Conservation (phyloP, 2,888 invertebrate species). For the Thereva unica region DNA sequence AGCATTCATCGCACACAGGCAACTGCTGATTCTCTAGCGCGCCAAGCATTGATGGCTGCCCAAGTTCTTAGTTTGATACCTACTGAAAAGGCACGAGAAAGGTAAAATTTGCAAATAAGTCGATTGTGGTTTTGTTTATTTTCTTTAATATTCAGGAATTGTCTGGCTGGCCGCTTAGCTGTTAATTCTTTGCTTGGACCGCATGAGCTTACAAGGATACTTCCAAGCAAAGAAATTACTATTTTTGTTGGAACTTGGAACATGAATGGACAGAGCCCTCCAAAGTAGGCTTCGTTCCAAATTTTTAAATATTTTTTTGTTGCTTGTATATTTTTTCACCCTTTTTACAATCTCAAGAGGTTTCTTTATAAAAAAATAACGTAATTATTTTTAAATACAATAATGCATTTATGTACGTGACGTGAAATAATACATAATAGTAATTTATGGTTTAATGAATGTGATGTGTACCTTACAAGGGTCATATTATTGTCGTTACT, state of each 20-base stretch:
- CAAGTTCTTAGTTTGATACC: conserved; percentile 82
- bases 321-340: no score
- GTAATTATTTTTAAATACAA: no score
- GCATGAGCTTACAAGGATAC: conserved; percentile 81
- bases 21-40: conserved; percentile 68
- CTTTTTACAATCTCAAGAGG: no score
- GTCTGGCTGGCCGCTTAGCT: conserved; percentile 77
- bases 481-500: no score
- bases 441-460: no score
- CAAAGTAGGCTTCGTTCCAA: conserved; percentile 64
- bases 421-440: no score
- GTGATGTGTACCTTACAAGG: no score
- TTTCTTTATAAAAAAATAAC: no score
- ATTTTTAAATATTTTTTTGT: no score
- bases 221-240: conserved; percentile 82
- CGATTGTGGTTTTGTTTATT: not conserved
- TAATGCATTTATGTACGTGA: no score
- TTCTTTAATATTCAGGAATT: conserved; percentile 63
- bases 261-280: conserved; percentile 89
- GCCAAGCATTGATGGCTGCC: conserved; percentile 73
- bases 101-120: conserved; percentile 56
- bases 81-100: conserved; percentile 78
- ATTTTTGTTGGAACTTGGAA: conserved; percentile 96
- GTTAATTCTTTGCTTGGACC: conserved; percentile 81
- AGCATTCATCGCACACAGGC: conserved; percentile 43